Conservation (phyloP, 2,888 invertebrate species). For the Itoplectis maculator region DNA sequence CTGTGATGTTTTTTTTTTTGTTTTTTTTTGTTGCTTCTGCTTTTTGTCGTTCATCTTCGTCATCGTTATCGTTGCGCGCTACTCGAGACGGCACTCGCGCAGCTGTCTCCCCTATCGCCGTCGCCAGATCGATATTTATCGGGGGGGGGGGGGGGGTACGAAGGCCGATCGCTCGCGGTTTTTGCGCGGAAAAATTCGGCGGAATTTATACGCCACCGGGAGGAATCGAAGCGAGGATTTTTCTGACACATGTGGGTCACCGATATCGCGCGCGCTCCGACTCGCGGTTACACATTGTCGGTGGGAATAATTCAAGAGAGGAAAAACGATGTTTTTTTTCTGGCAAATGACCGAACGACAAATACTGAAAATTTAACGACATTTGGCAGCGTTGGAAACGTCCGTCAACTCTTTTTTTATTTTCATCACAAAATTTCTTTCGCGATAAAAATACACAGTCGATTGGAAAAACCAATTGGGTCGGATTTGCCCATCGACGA, state of each 20-base stretch:
- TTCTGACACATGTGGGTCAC: constrained; percentile 53
- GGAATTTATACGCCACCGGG: neutral
- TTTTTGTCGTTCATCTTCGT: constrained; percentile 43
- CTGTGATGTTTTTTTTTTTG: constrained; percentile 21
- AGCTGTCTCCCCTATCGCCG: neutral
- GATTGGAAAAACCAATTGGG: too few relatives aligned
- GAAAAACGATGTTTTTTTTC: neutral
- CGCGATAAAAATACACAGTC: too few relatives aligned
- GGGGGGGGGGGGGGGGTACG: too few relatives aligned
- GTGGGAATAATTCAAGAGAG: too few relatives aligned
- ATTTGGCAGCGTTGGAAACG: neutral
- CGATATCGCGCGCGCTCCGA: neutral
- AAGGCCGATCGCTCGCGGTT: constrained; percentile 7
- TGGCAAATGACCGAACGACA: neutral
- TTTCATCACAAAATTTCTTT: neutral
- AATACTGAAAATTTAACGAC: too few relatives aligned
- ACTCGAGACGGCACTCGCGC: constrained; percentile 16
- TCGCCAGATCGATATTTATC: neutral
- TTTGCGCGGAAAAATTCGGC: constrained; percentile 6
- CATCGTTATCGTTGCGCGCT: constrained; percentile 13
- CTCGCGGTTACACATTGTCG: neutral
- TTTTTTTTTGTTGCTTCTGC: constrained; percentile 25
- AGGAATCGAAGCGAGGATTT: constrained; percentile 35
- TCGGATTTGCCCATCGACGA: too few relatives aligned
- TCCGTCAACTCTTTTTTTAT: neutral